phyloP scores from a whole-genome alignment of 2,797 vertebrate species.

The Apodemus agrarius region DNA sequence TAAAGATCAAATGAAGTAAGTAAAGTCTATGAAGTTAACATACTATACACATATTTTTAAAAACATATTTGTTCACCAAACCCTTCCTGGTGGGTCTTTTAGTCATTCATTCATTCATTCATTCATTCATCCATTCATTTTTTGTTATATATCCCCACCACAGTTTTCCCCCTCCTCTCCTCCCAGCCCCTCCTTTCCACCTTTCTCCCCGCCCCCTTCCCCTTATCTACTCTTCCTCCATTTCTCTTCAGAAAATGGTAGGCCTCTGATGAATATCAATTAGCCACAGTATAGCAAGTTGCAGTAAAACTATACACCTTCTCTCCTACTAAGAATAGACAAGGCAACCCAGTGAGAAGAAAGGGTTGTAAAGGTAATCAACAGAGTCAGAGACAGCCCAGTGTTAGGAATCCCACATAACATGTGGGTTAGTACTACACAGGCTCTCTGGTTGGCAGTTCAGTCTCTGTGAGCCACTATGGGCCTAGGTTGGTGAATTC shows the following conservation, averaged over 20 bases:
- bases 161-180: not conserved
- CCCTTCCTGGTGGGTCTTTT: not conserved
- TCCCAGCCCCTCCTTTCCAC: not conserved
- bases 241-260: not conserved
- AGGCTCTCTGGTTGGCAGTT: not conserved
- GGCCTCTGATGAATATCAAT: not conserved
- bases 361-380: not conserved
- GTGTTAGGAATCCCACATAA: not conserved
- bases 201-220: not conserved
- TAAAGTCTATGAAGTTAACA: not conserved
- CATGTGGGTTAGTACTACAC: not conserved
- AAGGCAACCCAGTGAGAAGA: not conserved
- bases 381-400: not conserved
- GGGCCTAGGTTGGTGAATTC: not conserved
- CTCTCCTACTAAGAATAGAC: not conserved
- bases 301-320: not conserved
- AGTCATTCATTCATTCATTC: not conserved
- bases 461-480: not conserved
- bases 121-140: not conserved
- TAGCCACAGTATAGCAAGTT: not conserved
- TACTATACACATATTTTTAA: not conserved
- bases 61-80: slow-evolving; percentile 25
- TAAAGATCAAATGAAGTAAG: slow-evolving; percentile 39
- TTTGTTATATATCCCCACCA: not conserved
- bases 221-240: not conserved